Evolutionary conservation across 23 tunicate species (phyloP).

Genomic region (Clavelina lepadiformis): DNA sequence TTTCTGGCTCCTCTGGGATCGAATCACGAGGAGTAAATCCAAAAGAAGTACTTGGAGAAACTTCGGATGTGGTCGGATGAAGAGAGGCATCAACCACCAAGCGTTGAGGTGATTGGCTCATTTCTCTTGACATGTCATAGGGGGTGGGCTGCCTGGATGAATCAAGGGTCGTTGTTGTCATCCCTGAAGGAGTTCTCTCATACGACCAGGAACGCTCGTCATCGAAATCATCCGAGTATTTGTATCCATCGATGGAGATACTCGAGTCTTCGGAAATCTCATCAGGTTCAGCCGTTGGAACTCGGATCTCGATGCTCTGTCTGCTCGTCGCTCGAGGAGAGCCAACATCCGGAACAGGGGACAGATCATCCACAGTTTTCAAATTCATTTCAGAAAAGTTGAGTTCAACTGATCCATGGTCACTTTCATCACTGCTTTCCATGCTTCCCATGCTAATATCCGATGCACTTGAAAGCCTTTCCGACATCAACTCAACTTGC

Average conservation of each 20-base stretch:
- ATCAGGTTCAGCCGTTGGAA: constrained; percentile 44
- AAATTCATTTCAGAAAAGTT: background rate
- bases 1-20: constrained; percentile 17
- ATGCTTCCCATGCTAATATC: background rate
- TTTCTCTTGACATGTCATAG: constrained; percentile 13
- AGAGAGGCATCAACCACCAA: constrained; percentile 27
- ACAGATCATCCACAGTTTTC: constrained; percentile 6
- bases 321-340: constrained; percentile 44
- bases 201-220: constrained; percentile 28
- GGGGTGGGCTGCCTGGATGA: constrained; percentile 21
- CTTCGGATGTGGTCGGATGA: constrained; percentile 38
- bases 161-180: constrained; percentile 30
- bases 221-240: constrained; percentile 75
- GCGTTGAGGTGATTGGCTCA: constrained; percentile 12
- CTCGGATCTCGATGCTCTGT: constrained; percentile 66
- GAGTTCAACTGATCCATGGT: constrained; percentile 9
- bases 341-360: constrained; percentile 4
- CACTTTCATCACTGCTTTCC: background rate
- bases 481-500: background rate
- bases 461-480: background rate
- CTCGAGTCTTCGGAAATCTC: background rate
- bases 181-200: constrained; percentile 11
- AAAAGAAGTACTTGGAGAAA: constrained; percentile 16
- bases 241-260: constrained; percentile 17
- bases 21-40: constrained; percentile 14